phyloP scores from a whole-genome alignment of 2,797 vertebrate genomes.

The Amblyraja radiata region DNA sequence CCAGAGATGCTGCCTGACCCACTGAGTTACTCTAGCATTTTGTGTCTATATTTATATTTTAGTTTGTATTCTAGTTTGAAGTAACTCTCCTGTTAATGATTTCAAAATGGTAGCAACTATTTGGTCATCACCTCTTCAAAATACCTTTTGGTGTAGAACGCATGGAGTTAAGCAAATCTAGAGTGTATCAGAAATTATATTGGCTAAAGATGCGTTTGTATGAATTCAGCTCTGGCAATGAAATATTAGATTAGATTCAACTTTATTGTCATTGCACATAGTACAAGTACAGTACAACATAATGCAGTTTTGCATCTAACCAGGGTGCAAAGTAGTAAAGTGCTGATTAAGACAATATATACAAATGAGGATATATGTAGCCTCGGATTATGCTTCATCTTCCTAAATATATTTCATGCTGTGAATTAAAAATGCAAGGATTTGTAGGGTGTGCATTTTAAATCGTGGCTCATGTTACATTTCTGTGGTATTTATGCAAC shows the following conservation, averaged over 20 bases:
- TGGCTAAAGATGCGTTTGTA: neutral
- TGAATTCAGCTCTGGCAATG: neutral
- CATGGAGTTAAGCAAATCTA: neutral
- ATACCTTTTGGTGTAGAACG: neutral
- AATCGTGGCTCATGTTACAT: neutral
- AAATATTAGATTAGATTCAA: neutral
- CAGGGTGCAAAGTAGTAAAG: no score
- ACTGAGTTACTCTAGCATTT: no score
- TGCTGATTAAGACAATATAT: no score
- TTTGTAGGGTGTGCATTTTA: neutral
- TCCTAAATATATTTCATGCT: neutral
- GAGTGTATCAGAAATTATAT: neutral
- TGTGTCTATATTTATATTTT: no score
- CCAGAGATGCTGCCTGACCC: no score
- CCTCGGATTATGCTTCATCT: neutral
- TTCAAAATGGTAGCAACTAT: neutral
- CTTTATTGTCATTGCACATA: no score
- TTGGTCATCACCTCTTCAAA: neutral
- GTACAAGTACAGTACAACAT: no score
- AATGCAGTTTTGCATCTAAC: no score
- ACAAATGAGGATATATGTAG: no score
- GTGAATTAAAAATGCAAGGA: neutral
- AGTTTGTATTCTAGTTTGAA: neutral
- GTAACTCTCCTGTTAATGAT: neutral
- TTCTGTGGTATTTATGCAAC: neutral